phyloP scores from a whole-genome alignment of 2,797 vertebrate species.

The Microhierax caerulescens region DNA sequence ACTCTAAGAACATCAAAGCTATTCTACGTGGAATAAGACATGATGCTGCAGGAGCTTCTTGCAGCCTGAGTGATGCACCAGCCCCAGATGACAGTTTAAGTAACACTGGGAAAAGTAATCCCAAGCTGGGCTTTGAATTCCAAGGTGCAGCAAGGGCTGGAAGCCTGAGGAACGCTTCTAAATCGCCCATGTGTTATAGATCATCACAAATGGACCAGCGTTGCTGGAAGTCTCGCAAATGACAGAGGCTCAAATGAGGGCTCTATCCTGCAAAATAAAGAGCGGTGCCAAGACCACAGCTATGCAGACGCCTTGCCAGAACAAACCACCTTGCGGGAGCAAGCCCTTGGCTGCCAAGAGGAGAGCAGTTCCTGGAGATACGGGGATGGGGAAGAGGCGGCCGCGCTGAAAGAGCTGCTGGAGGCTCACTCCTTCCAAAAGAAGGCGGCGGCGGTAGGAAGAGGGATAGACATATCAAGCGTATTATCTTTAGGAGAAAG shows the following conservation, averaged over 20 bases:
- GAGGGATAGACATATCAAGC: accelerated
- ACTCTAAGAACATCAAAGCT: not conserved
- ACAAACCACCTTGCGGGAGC: slow-evolving; percentile 1
- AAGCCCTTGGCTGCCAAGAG: slow-evolving; percentile 36
- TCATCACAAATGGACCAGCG: not conserved
- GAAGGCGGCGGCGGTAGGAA: accelerated
- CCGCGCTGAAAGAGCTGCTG: not conserved
- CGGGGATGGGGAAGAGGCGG: not conserved
- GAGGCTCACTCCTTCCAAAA: not conserved
- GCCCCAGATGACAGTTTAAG: not conserved
- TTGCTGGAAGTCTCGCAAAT: not conserved
- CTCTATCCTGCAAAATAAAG: not conserved
- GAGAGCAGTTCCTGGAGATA: not conserved
- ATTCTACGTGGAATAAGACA: not conserved
- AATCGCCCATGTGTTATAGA: not conserved
- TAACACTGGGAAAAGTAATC: not conserved
- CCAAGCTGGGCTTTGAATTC: not conserved
- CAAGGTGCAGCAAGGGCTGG: not conserved
- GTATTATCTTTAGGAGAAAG: not conserved
- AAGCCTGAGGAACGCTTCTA: not conserved
- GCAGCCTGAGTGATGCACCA: not conserved
- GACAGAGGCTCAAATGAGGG: slow-evolving; percentile 11
- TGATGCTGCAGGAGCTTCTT: not conserved
- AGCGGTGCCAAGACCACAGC: not conserved
- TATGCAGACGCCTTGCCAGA: not conserved